These are phyloP conservation scores for Seriola dumerili DNA, from an alignment of 2,113 vertebrate species.

Conservation along the genomic window DNA sequence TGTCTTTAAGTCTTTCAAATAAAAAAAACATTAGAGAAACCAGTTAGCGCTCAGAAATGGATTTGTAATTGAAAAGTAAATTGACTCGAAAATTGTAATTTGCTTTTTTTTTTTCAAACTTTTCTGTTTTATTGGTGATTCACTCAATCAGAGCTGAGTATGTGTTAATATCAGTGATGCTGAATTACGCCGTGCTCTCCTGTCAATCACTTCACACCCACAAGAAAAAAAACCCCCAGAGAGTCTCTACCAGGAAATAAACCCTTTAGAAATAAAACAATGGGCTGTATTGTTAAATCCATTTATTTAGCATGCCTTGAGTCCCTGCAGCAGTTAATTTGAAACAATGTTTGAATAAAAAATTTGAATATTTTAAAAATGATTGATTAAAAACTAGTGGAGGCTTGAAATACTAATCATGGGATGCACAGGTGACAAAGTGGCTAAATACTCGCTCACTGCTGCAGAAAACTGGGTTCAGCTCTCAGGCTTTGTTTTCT, in stretches of 20 bases:
- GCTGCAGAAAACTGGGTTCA: too few relatives aligned
- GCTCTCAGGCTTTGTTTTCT: too few relatives aligned
- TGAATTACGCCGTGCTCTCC: background rate
- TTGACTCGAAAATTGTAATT: slow-evolving; percentile 6
- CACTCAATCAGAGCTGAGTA: background rate
- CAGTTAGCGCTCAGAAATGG: background rate
- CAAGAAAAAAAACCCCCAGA: background rate
- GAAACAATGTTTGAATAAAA: background rate
- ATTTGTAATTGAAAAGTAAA: slow-evolving; percentile 1
- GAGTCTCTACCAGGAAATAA: background rate
- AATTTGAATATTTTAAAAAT: background rate
- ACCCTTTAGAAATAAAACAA: background rate
- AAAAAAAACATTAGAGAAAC: background rate
- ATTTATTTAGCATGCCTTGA: background rate
- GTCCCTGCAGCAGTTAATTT: background rate
- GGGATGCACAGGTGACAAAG: too few relatives aligned
- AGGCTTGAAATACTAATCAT: too few relatives aligned
- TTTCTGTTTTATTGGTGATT: slow-evolving; percentile 1
- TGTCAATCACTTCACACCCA: slow-evolving; percentile 18
- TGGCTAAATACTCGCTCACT: too few relatives aligned
- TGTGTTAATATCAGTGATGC: background rate
- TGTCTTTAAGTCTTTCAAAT: background rate
- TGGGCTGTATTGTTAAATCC: background rate
- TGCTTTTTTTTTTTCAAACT: background rate
- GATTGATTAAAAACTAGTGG: background rate